Conservation (phyloP, 2,797 vertebrate genomes). For the Cossypha niveicapilla region DNA sequence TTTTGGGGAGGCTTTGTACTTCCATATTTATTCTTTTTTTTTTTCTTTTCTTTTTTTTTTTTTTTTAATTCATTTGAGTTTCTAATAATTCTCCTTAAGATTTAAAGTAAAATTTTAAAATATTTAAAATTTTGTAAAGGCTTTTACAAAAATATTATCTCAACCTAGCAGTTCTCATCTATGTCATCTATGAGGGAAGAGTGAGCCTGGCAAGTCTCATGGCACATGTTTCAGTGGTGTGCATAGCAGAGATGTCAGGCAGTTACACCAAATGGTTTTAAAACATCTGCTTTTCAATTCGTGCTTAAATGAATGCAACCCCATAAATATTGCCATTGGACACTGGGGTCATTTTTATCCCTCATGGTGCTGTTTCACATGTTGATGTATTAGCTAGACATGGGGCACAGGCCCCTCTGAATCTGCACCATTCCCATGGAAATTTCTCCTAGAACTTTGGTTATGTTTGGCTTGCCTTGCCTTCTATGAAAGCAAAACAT, state of each 20-base stretch:
- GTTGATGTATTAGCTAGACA: neutral
- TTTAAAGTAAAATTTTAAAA: neutral
- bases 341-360: neutral
- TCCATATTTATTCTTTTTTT: neutral
- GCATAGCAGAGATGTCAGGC: neutral
- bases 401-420: accelerated
- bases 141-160: neutral
- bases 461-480: neutral
- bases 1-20: neutral
- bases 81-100: neutral
- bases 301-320: neutral
- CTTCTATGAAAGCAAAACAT: neutral
- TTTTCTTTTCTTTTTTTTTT: neutral
- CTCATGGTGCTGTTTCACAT: neutral
- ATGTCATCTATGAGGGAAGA: neutral
- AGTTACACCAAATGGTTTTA: neutral
- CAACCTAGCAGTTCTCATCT: neutral
- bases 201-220: neutral
- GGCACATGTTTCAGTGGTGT: neutral
- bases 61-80: neutral
- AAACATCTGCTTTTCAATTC: neutral
- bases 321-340: neutral
- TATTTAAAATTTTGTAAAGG: neutral
- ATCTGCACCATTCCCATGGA: neutral
- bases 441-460: neutral